phyloP scores from a whole-genome alignment of 2,113 vertebrate genomes.

The Epinephelus fuscoguttatus region DNA sequence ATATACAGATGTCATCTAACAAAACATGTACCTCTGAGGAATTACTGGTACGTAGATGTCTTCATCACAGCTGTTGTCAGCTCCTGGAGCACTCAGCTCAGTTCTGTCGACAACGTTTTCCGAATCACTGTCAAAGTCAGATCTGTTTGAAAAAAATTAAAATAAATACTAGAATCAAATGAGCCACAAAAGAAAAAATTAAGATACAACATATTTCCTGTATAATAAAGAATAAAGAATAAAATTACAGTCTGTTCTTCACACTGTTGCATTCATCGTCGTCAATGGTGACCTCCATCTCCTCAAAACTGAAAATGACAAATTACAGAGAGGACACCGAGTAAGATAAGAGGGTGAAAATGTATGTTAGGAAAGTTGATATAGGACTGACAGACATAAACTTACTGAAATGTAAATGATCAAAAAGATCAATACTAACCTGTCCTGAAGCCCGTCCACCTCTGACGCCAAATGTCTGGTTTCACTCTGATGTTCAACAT shows the following conservation, averaged over 20 bases:
- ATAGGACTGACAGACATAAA: not conserved
- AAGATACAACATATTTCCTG: not conserved
- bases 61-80: conserved; percentile 13
- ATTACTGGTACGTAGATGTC: conserved; percentile 13
- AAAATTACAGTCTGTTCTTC: conserved; percentile 18
- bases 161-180: not conserved
- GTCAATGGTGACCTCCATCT: conserved; percentile 31
- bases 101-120: not conserved
- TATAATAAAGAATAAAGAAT: not conserved
- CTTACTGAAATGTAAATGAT: not conserved
- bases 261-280: not conserved
- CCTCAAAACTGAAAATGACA: conserved; percentile 24
- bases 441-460: not conserved
- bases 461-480: not conserved
- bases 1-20: not conserved
- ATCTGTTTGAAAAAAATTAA: conserved; percentile 5
- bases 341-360: not conserved
- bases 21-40: conserved; percentile 3
- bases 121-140: not conserved
- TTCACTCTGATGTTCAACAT: conserved; percentile 8
- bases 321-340: not conserved
- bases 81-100: not conserved
- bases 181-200: not conserved
- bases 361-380: not conserved
- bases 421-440: not conserved